phyloP scores from a whole-genome alignment of 2,113 vertebrate species.

The Heliornis fulica region DNA sequence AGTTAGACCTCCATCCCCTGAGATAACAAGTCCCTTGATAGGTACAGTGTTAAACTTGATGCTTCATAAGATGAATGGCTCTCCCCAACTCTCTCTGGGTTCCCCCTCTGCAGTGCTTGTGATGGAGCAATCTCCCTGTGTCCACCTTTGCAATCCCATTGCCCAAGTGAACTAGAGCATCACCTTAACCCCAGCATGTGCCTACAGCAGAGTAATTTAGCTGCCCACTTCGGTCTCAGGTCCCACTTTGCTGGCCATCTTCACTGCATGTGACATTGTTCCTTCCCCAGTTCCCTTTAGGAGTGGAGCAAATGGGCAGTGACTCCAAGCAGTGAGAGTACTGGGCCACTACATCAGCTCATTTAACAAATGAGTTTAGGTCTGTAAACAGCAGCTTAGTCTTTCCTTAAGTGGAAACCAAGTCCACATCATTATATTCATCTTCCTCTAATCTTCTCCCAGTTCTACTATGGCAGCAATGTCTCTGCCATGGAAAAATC shows the following conservation, averaged over 20 bases:
- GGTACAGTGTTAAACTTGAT: fast-evolving
- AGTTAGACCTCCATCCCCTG: neutral
- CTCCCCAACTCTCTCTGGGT: fast-evolving
- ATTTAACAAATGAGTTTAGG: neutral
- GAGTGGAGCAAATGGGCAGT: neutral
- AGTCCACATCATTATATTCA: neutral
- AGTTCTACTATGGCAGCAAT: neutral
- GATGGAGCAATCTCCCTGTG: neutral
- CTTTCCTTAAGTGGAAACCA: neutral
- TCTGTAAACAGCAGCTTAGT: neutral
- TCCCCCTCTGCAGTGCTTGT: no score
- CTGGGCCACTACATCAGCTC: neutral
- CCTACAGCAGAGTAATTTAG: neutral
- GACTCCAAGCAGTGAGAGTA: neutral
- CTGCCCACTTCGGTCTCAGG: neutral
- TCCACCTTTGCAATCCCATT: neutral
- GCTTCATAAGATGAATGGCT: neutral
- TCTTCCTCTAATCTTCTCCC: neutral
- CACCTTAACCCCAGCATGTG: neutral
- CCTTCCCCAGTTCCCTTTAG: neutral
- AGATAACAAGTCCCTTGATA: neutral
- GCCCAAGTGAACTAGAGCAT: neutral
- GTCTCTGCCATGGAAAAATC: neutral
- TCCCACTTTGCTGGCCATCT: neutral
- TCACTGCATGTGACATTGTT: neutral